Conservation (phyloP, 2,888 invertebrate species). For the Asteroscopus sphinx region DNA sequence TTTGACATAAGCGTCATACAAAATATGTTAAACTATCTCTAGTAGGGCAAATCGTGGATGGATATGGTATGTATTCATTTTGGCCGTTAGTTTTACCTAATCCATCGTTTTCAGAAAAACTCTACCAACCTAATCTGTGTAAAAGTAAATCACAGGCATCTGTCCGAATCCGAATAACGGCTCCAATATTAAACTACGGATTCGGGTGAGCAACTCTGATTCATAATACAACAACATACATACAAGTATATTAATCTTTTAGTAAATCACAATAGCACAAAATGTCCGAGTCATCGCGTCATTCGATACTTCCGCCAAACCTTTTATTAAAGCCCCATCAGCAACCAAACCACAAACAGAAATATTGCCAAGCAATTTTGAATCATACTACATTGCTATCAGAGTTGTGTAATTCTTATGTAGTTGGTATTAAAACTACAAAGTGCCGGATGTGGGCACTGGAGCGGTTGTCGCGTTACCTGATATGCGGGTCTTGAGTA, state of each 20-base stretch:
- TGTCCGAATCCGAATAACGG: constrained; percentile 23
- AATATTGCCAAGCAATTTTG: constrained; percentile 9
- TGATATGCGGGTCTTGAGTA: constrained; percentile 50
- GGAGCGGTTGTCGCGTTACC: constrained; percentile 46
- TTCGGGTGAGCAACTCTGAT: constrained; percentile 27
- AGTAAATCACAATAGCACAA: constrained; percentile 46
- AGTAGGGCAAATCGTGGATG: too few species aligned
- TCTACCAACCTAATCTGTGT: too few species aligned
- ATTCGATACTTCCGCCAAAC: constrained; percentile 56
- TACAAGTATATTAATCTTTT: constrained; percentile 32
- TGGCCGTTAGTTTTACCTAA: too few species aligned
- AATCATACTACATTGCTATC: constrained; percentile 15
- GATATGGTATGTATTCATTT: too few species aligned
- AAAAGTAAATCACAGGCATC: neutral
- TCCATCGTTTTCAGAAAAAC: too few species aligned
- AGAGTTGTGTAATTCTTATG: constrained; percentile 4
- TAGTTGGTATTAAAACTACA: constrained; percentile 41
- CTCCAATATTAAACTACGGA: constrained; percentile 34
- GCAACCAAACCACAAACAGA: constrained; percentile 36
- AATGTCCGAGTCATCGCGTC: constrained; percentile 51
- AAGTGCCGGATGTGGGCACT: constrained; percentile 57
- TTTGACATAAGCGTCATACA: too few species aligned
- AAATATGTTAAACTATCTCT: too few species aligned
- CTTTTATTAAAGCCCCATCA: constrained; percentile 46
- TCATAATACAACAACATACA: constrained; percentile 32